Evolutionary conservation across 1,140 invertebrate genomes (phyloP), one percentile per base, ranked within the genome.

Genomic region (Drosophila pruinosa): DNA sequence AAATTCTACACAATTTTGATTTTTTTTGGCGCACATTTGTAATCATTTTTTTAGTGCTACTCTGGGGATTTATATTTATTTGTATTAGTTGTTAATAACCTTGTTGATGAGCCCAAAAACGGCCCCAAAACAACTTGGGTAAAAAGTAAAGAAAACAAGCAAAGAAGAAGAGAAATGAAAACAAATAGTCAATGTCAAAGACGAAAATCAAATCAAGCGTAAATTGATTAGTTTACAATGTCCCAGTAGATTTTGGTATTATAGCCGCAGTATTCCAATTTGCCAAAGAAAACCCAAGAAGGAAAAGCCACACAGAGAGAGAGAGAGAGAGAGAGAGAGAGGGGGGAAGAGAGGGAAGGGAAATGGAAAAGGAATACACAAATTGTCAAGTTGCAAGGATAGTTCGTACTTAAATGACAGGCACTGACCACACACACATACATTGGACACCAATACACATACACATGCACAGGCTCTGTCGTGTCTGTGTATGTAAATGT

Each of bases 201-300:
- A 7, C 36, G 34, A 31, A 67, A 67, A 59, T 54, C 47, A 72
- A 72, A 67, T 68, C 36, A 67, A 67, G 36, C 62, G 38, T 54
- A 72, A 65, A 75, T 72, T 64, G 26, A 73, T 73, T 70, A 63
- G 24, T 63, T 69, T 73, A 53, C 70, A 63, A 59, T 63, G 63
- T 76, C 64, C 70, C 73, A 57, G 45, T 36, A 53, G 70, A 54
- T 47, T 62, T 58, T 53, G 48, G 52, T 48, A 72, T 72, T 65
- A 72, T 50, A 68, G 63, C 57, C 70, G 57, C 73, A 72, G 48
- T 62, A 68, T 62, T 69, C 63, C 62, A 73, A 76, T 72, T 68
- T 72, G 56, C 7, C 19, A 67, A 45, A 8, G 1, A 31, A 36
- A 52, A 50, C 19, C 47, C 19, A 12, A 50, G 34, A 14, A 47